Conservation (phyloP, 2,888 invertebrate species). For the Tortricodes alternella region DNA sequence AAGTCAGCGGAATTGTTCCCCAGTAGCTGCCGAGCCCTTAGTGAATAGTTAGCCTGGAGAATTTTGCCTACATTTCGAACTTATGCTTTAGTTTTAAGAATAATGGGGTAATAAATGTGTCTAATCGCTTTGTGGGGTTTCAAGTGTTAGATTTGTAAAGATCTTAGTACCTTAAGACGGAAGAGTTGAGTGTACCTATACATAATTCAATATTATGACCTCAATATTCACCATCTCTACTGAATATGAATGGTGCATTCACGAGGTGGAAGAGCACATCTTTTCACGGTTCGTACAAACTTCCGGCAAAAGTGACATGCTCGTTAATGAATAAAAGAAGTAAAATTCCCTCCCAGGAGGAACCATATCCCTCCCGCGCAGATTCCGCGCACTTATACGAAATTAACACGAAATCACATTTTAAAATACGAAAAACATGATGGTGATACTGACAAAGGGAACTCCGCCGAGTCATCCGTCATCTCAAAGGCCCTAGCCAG, state of each 20-base stretch:
- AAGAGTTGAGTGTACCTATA: no score
- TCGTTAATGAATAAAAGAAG: slow-evolving; percentile 38
- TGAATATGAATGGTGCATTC: slow-evolving; percentile 8
- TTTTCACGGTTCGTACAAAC: slow-evolving; percentile 21
- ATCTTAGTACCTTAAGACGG: no score
- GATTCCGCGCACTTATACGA: slow-evolving; percentile 23
- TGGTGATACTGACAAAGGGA: slow-evolving; percentile 16
- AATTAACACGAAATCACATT: slow-evolving; percentile 38
- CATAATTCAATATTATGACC: neutral
- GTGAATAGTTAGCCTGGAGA: slow-evolving; percentile 56
- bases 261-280: slow-evolving; percentile 12
- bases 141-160: no score
- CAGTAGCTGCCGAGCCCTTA: slow-evolving; percentile 47
- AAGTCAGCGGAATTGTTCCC: slow-evolving; percentile 47
- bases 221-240: neutral
- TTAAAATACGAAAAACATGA: slow-evolving; percentile 34
- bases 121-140: no score
- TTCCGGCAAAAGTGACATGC: slow-evolving; percentile 30
- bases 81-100: neutral
- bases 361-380: slow-evolving; percentile 11
- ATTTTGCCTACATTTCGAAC: slow-evolving; percentile 43
- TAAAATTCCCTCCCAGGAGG: slow-evolving; percentile 14
- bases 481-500: no score
- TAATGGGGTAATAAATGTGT: neutral
- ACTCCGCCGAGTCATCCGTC: slow-evolving; percentile 1